Base-by-base conservation (phyloP, 1,140 invertebrate species). In the Drosophila parabipectinata region DNA sequence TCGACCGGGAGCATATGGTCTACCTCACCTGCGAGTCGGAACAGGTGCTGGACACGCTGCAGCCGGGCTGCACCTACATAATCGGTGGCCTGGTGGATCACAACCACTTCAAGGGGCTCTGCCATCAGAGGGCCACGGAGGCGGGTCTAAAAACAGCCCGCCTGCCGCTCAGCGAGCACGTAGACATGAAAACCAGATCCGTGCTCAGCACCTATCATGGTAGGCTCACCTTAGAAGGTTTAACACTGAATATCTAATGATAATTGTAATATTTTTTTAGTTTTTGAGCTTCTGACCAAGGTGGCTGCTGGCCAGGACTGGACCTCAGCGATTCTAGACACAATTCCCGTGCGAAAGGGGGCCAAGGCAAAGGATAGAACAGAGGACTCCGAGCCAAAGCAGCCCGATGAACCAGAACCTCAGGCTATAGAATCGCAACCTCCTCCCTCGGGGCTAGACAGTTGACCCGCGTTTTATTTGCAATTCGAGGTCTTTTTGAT, bases 61-160 rank as follows among this genome's bases (percentile, higher is more conserved):
- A 97, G 73, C 94, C 96, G 12, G 93, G 95, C 62, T 96, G 96
- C 92, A 94, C 96, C 44, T 99, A 99, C 89, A 95, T 99, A 41
- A 99, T 99, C 92, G 98, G 99, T 45, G 99, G 98, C 52, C 93
- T 99, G 14, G 98, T 99, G 0, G 99, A 99, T 93, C 98, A 99
- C 91, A 99, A 99, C 93, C 94, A 95, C 75, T 95, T 98, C 78
- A 99, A 99, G 95, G 98, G 98, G 5, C 90, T 98, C 14, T 99
- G 97, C 92, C 94, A 97, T 91, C 94, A 95, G 74, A 93, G 97
- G 76, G 98, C 99, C 14, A 76, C 93, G 44, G 94, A 97, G 90
- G 95, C 96, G 90, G 95, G 95, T 15, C 94, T 99, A 10, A 91
- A 90, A 66, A 98, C 99, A 93, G 98, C 95, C 0, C 95, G 96